Base-by-base conservation (phyloP, 2,797 vertebrate species). In the Pipistrellus pipistrellus region DNA sequence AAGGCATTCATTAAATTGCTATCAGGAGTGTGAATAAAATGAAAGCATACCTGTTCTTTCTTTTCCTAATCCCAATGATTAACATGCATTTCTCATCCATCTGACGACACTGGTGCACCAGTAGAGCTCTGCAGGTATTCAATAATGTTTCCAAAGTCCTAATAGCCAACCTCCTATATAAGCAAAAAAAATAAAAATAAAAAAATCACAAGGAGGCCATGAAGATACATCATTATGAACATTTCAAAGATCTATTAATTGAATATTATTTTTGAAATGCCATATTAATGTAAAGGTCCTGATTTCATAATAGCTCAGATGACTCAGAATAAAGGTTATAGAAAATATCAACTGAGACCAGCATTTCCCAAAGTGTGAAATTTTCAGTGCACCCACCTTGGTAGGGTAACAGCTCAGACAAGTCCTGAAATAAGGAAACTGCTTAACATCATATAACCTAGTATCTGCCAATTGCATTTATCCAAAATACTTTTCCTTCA, bases 1-100 rank as follows among this genome's bases (percentile, higher is more conserved):
- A 94, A 86, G 27, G 23, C 21, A 35, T 44, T 38, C 57, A 57
- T 75, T 71, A 72, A 82, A 84, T 89, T 95, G 88, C 73, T 88
- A 81, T 14, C 18, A 44, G 91, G 15, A 84, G 8, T 73, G 25
- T 51, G 35, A 86, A 80, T 93, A 46, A 51, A 73, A 32, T 83
- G 20, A 77, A 77, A 25, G 8, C 10, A 48, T 84, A 32, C 25
- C 35, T 59, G 4, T 35, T 66, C 23, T 94, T 78, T 90, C 8
- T 78, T 85, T 93, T 46, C 21, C 30, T 9, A 78, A 4, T 20
- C 14, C 27, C 64, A 72, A 64, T 64, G 86, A 59, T n/a, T 85
- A 64, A 46, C 51, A 38, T 51, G 57, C 69, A 72, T 73, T 69
- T 82, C 48, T 73, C 18, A 89, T 46, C n/a, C 32, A 10, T 53